Evolutionary conservation across 2,797 vertebrate species (phyloP).

Genomic region (Serranus cabrilla): DNA sequence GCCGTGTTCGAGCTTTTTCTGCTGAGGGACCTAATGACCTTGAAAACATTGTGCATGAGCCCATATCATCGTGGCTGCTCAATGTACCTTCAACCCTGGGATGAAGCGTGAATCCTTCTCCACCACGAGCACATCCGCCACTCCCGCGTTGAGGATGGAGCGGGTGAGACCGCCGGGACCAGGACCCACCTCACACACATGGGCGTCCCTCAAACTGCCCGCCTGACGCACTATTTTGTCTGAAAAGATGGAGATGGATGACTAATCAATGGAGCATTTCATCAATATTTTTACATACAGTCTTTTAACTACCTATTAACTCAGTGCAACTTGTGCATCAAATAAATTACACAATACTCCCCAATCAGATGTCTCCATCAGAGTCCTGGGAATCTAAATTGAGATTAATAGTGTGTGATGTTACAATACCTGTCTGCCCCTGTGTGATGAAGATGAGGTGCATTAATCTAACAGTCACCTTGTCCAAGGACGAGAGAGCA

Average conservation of each 20-base stretch:
- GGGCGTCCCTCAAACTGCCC: constrained; percentile 87
- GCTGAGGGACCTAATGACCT: constrained; percentile 23
- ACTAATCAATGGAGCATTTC: neutral
- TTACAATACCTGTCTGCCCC: constrained; percentile 54
- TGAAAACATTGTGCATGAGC: neutral
- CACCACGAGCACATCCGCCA: constrained; percentile 90
- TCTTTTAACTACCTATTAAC: constrained; percentile 19
- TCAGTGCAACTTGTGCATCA: constrained; percentile 25
- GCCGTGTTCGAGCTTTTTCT: constrained; percentile 11
- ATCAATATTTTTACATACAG: constrained; percentile 12
- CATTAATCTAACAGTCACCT: constrained; percentile 81
- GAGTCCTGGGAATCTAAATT: constrained; percentile 51
- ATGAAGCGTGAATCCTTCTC: constrained; percentile 97
- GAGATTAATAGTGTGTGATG: constrained; percentile 63
- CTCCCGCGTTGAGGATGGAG: constrained; percentile 91
- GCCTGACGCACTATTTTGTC: constrained; percentile 96
- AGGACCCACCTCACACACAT: constrained; percentile 97
- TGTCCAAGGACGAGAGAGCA: constrained; percentile 76
- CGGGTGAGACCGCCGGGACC: constrained; percentile 96
- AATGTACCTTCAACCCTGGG: constrained; percentile 92
- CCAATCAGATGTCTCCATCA: constrained; percentile 52
- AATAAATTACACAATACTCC: constrained; percentile 33
- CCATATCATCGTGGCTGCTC: neutral
- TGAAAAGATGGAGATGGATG: constrained; percentile 69
- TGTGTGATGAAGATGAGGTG: constrained; percentile 60